Base-by-base conservation (phyloP, 2,888 invertebrate species). In the Volucella bombylans region DNA sequence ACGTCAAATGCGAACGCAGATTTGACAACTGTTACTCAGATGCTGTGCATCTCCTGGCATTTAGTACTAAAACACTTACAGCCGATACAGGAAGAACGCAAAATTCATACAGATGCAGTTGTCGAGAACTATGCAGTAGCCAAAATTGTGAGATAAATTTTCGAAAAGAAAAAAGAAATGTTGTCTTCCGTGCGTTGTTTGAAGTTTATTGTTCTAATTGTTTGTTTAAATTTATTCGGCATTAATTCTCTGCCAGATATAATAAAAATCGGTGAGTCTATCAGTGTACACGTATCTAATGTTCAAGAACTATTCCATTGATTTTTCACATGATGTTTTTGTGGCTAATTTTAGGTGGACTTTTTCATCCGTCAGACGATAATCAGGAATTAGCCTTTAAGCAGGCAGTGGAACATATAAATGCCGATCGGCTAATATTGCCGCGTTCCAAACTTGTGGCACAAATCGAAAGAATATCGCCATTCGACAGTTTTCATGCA, bases 401-500 rank as follows among this genome's bases (percentile, higher is more conserved):
- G 80, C 97, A 97, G 92, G 98, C 98, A 1, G 97, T 98, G 71
- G 97, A 97, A 89, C 94, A 96, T 90, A 97, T 97, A 89, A 98
- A 97, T 92, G 94, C 95, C 45, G 97, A 97, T 91, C 93, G 96
- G 86, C 94, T 95, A 68, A 95, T 97, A 88, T 92, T 97, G 89
- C 96, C 96, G 38, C 93, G 97, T 89, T 97, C 97, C n/a, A 95
- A 96, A 89, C 93, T 98, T 69, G 94, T 96, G 82, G 97, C 96
- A 41, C 97, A 97, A 93, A 96, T 98, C 81, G 97, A 97, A 92
- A 95, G 95, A 88, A 96, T 98, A 90, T 96, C 96, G 62, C 96
- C 97, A 0, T 96, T 97, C 89, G 98, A 98, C 92, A 98, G 97
- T 91, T 98, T 98, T 90, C 97, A 97, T 91, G 97, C 98, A 65